Conservation (phyloP, 2,797 vertebrate species). For the Mus minutoides region DNA sequence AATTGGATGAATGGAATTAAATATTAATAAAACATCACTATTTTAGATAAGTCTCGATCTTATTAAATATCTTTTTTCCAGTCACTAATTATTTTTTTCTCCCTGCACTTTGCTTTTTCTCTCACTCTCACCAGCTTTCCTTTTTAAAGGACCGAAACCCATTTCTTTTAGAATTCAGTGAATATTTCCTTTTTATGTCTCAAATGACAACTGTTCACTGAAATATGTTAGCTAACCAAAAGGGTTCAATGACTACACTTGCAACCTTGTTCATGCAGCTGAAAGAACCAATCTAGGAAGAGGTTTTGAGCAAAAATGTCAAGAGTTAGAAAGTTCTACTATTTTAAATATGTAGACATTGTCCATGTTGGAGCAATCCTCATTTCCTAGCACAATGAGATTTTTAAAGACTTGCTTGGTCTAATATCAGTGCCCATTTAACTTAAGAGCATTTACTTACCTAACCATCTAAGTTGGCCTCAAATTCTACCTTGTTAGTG, state of each 20-base stretch:
- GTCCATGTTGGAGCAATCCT: slow-evolving; percentile 10
- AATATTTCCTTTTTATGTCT: slow-evolving; percentile 11
- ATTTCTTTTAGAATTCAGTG: slow-evolving; percentile 7
- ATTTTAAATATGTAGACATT: slow-evolving; percentile 45
- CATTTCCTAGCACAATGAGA: background rate
- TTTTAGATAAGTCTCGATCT: slow-evolving; percentile 36
- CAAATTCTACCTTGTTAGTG: background rate
- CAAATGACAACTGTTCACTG: background rate
- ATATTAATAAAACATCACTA: slow-evolving; percentile 43
- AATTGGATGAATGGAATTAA: slow-evolving; percentile 41
- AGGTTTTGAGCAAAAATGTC: slow-evolving; percentile 17
- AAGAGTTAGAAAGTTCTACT: slow-evolving; percentile 13
- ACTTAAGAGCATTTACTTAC: slow-evolving; percentile 28
- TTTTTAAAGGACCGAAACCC: slow-evolving; percentile 15
- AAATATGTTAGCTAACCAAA: slow-evolving; percentile 18
- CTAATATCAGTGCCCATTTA: background rate
- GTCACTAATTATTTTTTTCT: slow-evolving; percentile 30
- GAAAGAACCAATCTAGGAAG: slow-evolving; percentile 4
- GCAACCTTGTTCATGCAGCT: background rate
- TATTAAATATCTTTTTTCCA: background rate
- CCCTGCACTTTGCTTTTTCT: background rate
- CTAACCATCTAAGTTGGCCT: background rate
- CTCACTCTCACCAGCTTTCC: background rate
- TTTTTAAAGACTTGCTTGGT: background rate
- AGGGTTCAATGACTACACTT: slow-evolving; percentile 12